Evolutionary conservation across 2,797 vertebrate species (phyloP).

Genomic region (Falco naumanni): DNA sequence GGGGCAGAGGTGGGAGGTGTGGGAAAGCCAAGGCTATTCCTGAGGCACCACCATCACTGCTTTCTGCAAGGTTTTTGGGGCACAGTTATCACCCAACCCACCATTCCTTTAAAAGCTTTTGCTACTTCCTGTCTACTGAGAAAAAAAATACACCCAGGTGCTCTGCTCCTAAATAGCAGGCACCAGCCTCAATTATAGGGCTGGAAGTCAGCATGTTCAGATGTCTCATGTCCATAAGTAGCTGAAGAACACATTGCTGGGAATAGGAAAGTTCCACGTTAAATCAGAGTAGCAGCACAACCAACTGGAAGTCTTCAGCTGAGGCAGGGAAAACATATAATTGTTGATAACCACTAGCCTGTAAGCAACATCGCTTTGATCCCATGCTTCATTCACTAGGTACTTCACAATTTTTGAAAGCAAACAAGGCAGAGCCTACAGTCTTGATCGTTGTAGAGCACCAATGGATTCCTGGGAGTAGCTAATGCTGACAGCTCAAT

Average conservation of each 20-base stretch:
- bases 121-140: not conserved
- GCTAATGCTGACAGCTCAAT: not conserved
- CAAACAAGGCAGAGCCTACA: not conserved
- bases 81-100: not conserved
- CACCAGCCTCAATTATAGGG: not conserved
- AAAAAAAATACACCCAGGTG: not conserved
- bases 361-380: rapidly evolving
- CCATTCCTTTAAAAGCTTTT: not conserved
- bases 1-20: not conserved
- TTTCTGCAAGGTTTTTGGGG: not conserved
- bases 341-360: not conserved
- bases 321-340: not conserved
- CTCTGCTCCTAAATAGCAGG: not conserved
- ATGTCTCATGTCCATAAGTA: not conserved
- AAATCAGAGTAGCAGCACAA: not conserved
- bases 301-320: not conserved
- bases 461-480: not conserved
- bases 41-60: rapidly evolving
- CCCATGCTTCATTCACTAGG: not conserved
- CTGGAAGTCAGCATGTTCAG: not conserved
- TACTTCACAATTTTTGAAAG: not conserved
- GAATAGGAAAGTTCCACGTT: not conserved
- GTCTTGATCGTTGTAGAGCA: not conserved
- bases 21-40: not conserved
- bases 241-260: not conserved